These are phyloP conservation scores for Trachelipus rathkii DNA, from an alignment of 1,140 invertebrate species.

Conservation along the genomic window DNA sequence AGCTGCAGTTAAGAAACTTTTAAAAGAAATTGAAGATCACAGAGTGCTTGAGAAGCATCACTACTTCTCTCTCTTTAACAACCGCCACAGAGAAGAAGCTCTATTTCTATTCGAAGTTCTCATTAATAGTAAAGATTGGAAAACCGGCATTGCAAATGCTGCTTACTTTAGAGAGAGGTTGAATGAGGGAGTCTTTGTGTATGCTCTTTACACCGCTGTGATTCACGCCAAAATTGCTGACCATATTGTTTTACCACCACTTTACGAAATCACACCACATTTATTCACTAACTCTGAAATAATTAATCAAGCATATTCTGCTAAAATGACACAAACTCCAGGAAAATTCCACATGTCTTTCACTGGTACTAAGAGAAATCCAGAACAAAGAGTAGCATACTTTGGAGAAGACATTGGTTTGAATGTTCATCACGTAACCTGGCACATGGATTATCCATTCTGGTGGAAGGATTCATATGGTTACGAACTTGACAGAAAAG, in stretches of 20 bases:
- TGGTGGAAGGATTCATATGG: constrained; percentile 46
- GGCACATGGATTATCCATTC: constrained; percentile 54
- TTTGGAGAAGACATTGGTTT: constrained; percentile 65
- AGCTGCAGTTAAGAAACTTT: constrained; percentile 27
- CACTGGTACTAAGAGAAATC: constrained; percentile 45
- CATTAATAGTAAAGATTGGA: constrained; percentile 32
- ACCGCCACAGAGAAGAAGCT: constrained; percentile 29
- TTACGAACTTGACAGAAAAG: constrained; percentile 46
- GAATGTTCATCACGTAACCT: constrained; percentile 58
- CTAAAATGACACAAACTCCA: constrained; percentile 50
- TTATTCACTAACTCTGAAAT: constrained; percentile 51
- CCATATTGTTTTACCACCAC: constrained; percentile 55
- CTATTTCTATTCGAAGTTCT: constrained; percentile 22
- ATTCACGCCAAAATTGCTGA: constrained; percentile 27
- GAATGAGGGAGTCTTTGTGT: constrained; percentile 35
- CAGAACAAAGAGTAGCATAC: constrained; percentile 56
- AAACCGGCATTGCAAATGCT: constrained; percentile 17
- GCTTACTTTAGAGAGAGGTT: constrained; percentile 31
- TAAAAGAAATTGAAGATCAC: constrained; percentile 29
- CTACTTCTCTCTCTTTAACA: constrained; percentile 41
- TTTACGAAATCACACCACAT: constrained; percentile 62
- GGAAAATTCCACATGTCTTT: constrained; percentile 33
- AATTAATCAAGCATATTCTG: constrained; percentile 48
- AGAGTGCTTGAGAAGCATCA: constrained; percentile 27
- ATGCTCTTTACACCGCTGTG: constrained; percentile 31